phyloP scores from a whole-genome alignment of 1,140 invertebrate species.

The Neodiprion virginianus region DNA sequence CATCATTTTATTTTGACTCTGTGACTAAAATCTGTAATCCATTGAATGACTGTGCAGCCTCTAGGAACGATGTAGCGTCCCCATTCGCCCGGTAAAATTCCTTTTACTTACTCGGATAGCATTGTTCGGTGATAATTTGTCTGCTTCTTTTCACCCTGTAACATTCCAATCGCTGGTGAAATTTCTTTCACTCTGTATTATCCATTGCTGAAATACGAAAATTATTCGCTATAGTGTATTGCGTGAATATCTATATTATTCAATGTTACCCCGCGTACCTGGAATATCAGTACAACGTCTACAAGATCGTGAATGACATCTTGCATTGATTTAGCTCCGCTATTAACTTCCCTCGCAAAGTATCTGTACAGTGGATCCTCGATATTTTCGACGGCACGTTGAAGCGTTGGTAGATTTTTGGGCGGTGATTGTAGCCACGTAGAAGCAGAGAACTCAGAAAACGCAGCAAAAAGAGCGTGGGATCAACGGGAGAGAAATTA shows the following conservation, averaged over 20 bases:
- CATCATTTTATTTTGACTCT: conserved; percentile 67
- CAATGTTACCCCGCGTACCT: conserved; percentile 61
- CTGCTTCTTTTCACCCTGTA: conserved; percentile 95
- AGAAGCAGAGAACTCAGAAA: conserved; percentile 69
- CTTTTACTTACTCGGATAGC: conserved; percentile 92
- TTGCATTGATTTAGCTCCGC: conserved; percentile 83
- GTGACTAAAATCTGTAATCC: conserved; percentile 98
- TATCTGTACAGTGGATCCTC: conserved; percentile 97
- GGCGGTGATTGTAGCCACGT: conserved; percentile 94
- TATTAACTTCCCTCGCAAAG: conserved; percentile 97
- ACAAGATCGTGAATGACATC: conserved; percentile 92
- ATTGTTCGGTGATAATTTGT: conserved; percentile 97
- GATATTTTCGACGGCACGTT: conserved; percentile 93
- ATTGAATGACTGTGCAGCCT: conserved; percentile 96
- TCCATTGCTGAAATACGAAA: conserved; percentile 3
- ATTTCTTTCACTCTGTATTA: not conserved
- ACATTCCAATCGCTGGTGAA: conserved; percentile 27
- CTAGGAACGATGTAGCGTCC: conserved; percentile 91
- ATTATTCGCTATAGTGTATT: not conserved
- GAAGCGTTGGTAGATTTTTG: conserved; percentile 79
- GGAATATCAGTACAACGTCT: conserved; percentile 92
- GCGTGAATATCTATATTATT: conserved; percentile 11
- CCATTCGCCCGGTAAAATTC: conserved; percentile 94
- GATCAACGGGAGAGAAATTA: too few species aligned
- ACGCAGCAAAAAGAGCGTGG: too few species aligned